These are phyloP conservation scores for Ardeotis arabs DNA, from an alignment of 2,113 vertebrate species.

Conservation along the genomic window DNA sequence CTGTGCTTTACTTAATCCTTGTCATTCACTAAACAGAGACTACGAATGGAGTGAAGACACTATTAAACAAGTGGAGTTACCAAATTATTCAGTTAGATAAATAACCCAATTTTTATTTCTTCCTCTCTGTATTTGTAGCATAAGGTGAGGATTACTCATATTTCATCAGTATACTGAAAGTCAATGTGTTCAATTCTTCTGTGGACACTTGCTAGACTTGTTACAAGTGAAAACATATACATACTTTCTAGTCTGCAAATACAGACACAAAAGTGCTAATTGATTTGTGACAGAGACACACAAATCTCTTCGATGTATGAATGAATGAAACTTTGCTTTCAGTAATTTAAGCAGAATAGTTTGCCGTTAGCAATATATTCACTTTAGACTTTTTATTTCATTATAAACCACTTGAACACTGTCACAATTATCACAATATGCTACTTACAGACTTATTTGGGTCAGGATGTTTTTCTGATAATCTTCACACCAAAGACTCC, in stretches of 20 bases:
- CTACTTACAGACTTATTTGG: neutral
- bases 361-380: neutral
- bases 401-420: neutral
- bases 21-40: neutral
- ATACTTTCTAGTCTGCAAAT: neutral
- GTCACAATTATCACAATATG: neutral
- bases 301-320: neutral
- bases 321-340: neutral
- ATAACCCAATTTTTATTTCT: neutral
- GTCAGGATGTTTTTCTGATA: neutral
- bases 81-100: constrained; percentile 9
- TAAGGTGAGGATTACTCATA: neutral
- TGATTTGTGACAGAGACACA: neutral
- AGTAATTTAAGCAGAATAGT: neutral
- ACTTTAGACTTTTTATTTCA: neutral
- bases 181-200: neutral
- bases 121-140: neutral
- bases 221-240: neutral
- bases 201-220: neutral
- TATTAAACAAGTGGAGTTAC: neutral
- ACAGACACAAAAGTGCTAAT: neutral
- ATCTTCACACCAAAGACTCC: neutral
- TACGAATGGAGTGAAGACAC: neutral
- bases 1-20: neutral
- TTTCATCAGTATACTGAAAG: neutral